phyloP scores from a whole-genome alignment of 2,797 vertebrate genomes.

The Cyclura pinguis region DNA sequence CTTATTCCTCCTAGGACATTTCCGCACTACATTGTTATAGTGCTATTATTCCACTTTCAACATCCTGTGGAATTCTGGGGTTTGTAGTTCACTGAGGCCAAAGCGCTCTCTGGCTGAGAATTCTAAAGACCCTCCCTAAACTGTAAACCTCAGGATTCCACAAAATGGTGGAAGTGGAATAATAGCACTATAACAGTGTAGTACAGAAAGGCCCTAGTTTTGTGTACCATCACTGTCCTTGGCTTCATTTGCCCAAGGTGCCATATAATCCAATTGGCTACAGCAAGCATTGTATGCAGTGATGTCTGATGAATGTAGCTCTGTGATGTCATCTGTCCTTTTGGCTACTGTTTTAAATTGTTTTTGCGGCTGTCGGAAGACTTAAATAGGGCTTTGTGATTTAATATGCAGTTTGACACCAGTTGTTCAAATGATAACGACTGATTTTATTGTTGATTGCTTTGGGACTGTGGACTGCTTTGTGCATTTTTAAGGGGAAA shows the following conservation, averaged over 20 bases:
- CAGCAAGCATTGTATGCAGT: neutral
- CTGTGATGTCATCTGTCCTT: neutral
- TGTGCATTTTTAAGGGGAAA: slow-evolving; percentile 1
- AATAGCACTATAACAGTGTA: too few relatives aligned
- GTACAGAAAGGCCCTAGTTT: neutral
- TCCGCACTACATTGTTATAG: too few relatives aligned
- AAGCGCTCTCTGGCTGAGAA: too few relatives aligned
- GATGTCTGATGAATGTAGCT: neutral
- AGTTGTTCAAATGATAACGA: neutral
- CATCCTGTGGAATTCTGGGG: too few relatives aligned
- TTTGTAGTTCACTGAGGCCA: too few relatives aligned
- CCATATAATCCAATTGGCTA: neutral
- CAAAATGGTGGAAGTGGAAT: too few relatives aligned
- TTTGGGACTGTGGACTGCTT: neutral
- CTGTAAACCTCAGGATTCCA: too few relatives aligned
- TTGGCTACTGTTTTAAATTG: neutral
- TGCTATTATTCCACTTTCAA: too few relatives aligned
- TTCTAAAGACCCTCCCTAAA: too few relatives aligned
- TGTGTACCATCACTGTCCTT: neutral
- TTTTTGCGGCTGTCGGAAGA: neutral
- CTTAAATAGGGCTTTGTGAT: neutral
- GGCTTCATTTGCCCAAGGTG: neutral
- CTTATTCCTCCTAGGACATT: neutral
- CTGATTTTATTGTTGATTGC: slow-evolving; percentile 7
- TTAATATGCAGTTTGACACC: neutral